Conservation (phyloP, 1,140 invertebrate species). For the Drosophila kohkoa region DNA sequence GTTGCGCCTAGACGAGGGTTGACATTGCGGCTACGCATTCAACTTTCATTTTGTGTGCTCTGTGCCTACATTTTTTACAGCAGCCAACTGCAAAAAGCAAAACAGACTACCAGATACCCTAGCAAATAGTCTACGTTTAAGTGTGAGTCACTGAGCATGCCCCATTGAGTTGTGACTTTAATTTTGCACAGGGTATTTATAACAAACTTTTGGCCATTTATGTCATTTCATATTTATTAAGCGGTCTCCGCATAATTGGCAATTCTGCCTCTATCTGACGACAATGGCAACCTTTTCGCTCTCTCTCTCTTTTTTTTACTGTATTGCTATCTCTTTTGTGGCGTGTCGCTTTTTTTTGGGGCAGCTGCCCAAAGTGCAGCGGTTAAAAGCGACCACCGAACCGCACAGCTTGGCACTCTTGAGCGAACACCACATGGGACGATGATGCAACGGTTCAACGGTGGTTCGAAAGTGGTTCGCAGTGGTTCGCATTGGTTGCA, state of each 20-base stretch:
- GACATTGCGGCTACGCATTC: slow-evolving; percentile 46
- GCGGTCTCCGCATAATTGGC: slow-evolving; percentile 76
- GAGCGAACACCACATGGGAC: slow-evolving; percentile 14
- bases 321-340: not conserved
- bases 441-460: not conserved
- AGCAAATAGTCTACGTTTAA: too few relatives aligned
- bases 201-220: slow-evolving; percentile 63
- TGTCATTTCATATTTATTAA: slow-evolving; percentile 80
- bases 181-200: slow-evolving; percentile 5
- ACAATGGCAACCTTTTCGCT: slow-evolving; percentile 5
- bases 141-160: not conserved
- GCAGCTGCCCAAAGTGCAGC: slow-evolving; percentile 14
- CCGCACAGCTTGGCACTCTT: slow-evolving; percentile 24
- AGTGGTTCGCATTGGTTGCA: not conserved
- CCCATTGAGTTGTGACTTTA: not conserved
- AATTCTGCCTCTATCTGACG: slow-evolving; percentile 40
- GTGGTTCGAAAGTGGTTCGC: not conserved
- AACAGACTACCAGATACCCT: not conserved
- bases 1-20: slow-evolving; percentile 70
- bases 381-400: slow-evolving; percentile 27
- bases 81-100: not conserved
- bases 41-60: slow-evolving; percentile 31
- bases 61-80: slow-evolving; percentile 12
- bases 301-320: not conserved
- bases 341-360: not conserved